phyloP scores from a whole-genome alignment of 2,888 invertebrate species.

The Drosophila colorata region DNA sequence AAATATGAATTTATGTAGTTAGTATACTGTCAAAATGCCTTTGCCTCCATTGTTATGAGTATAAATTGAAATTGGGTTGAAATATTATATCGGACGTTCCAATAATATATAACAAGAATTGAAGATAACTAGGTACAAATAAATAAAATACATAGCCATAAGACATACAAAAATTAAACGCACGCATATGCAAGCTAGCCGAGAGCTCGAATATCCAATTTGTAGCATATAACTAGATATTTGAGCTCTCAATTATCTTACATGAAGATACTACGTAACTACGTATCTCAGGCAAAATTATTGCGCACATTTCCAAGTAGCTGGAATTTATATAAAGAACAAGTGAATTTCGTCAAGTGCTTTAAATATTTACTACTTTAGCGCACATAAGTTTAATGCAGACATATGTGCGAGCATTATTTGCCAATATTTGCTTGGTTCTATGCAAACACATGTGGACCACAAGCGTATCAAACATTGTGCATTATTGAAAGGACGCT shows the following conservation, averaged over 20 bases:
- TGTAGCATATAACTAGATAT: too few relatives aligned
- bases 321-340: conserved; percentile 30
- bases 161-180: too few relatives aligned
- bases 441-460: conserved; percentile 37
- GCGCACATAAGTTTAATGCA: background rate
- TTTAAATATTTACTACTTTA: conserved; percentile 60
- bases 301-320: conserved; percentile 8
- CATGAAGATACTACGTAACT: background rate
- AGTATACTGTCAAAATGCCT: too few relatives aligned
- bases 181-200: too few relatives aligned
- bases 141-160: too few relatives aligned
- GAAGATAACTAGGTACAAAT: too few relatives aligned
- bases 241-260: background rate
- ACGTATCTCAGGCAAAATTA: background rate
- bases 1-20: too few relatives aligned
- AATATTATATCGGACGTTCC: too few relatives aligned
- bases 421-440: conserved; percentile 66
- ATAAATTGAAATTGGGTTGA: too few relatives aligned
- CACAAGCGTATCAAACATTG: conserved; percentile 52
- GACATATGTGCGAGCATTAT: conserved; percentile 21
- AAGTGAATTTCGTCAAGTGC: conserved; percentile 52
- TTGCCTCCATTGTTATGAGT: too few relatives aligned
- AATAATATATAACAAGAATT: too few relatives aligned
- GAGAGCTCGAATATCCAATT: too few relatives aligned
- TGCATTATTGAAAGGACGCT: conserved; percentile 63